These are phyloP conservation scores for Steatocranus sp. DNA, from an alignment of 2,797 vertebrate genomes.

Conservation along the genomic window DNA sequence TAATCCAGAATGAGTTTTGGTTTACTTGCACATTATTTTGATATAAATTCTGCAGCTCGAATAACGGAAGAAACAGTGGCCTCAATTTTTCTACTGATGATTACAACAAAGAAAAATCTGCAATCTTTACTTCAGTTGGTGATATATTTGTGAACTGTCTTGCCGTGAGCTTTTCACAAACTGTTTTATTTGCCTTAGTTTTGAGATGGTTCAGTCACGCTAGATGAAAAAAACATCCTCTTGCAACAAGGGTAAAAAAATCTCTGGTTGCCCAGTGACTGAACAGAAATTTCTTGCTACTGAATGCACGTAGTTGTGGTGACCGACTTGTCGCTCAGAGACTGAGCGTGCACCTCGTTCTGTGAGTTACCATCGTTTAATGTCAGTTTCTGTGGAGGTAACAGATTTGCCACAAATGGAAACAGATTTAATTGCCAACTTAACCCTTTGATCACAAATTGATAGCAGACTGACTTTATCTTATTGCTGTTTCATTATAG, in stretches of 20 bases:
- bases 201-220: background rate
- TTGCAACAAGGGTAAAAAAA: background rate
- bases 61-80: background rate
- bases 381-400: background rate
- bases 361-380: background rate
- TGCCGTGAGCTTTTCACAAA: background rate
- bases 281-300: background rate
- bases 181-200: background rate
- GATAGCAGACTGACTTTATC: background rate
- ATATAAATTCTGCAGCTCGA: background rate
- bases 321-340: background rate
- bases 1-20: background rate
- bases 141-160: background rate
- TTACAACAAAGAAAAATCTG: rapidly evolving
- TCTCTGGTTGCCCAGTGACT: background rate
- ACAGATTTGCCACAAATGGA: background rate
- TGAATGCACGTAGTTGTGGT: background rate
- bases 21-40: background rate
- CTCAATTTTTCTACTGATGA: background rate
- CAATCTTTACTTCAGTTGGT: background rate
- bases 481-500: background rate
- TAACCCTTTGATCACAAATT: background rate
- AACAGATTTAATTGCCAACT: background rate
- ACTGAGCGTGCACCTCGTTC: background rate
- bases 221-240: background rate